Evolutionary conservation across 2,888 invertebrate species (phyloP).

Genomic region (Scaptomyza caliginosa): DNA sequence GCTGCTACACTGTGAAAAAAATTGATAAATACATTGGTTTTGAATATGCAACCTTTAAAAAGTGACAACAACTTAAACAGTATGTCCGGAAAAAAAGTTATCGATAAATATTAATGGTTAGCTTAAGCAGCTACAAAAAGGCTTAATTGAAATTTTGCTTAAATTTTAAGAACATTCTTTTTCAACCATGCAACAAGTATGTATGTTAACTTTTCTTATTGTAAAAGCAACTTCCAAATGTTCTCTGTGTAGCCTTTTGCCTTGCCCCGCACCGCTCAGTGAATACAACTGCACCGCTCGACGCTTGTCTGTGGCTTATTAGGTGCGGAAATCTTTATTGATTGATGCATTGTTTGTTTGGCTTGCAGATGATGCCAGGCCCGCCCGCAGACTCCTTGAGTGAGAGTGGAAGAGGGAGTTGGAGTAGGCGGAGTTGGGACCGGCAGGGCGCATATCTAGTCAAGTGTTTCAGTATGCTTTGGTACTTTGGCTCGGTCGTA

Average conservation of each 20-base stretch:
- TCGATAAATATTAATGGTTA: no score
- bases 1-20: conserved; percentile 12
- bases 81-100: no score
- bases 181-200: no score
- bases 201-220: no score
- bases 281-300: neutral
- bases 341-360: conserved; percentile 79
- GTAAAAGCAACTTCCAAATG: no score
- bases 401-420: neutral
- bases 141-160: no score
- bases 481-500: conserved; percentile 50
- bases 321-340: conserved; percentile 82
- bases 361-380: conserved; percentile 42
- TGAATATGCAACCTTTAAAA: no score
- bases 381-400: conserved; percentile 58
- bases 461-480: conserved; percentile 44
- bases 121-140: no score
- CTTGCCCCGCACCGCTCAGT: neutral
- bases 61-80: no score
- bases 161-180: no score
- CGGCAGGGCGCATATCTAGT: conserved; percentile 8
- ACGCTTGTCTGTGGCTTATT: conserved; percentile 70
- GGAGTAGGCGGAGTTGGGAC: neutral
- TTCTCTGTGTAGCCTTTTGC: neutral
- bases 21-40: no score